A percentile compares a stretch with the other conserved stretches of the same genome.
Conservation (phyloP, 1,140 invertebrate species). For the Magallana angulata region DNA sequence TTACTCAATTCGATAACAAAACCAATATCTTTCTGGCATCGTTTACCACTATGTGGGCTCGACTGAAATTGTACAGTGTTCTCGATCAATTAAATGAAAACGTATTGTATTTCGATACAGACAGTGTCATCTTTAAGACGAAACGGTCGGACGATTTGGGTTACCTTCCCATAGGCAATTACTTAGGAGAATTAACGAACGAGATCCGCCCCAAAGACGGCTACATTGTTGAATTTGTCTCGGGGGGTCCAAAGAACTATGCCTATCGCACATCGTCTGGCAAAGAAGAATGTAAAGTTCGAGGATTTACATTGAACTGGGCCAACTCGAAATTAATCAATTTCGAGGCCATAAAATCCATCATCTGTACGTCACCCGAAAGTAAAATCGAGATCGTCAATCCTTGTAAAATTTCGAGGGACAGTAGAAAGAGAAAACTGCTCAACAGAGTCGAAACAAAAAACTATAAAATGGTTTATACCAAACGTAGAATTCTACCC, state of each 20-base stretch:
- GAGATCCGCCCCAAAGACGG: conserved; percentile 37
- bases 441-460: conserved; percentile 45
- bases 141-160: too few species aligned
- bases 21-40: conserved; percentile 76
- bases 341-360: conserved; percentile 48
- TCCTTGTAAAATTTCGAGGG: conserved; percentile 50
- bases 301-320: conserved; percentile 47
- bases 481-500: conserved; percentile 46
- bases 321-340: conserved; percentile 42
- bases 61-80: too few species aligned
- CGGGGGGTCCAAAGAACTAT: conserved; percentile 46
- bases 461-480: conserved; percentile 54
- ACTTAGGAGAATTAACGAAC: conserved; percentile 43
- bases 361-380: conserved; percentile 27
- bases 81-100: too few species aligned
- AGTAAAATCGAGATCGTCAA: conserved; percentile 41
- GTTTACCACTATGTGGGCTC: conserved; percentile 78
- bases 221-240: conserved; percentile 45
- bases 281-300: conserved; percentile 41
- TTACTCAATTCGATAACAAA: conserved; percentile 45
- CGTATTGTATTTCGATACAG: too few species aligned
- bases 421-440: conserved; percentile 39
- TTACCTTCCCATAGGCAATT: conserved; percentile 52
- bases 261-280: conserved; percentile 24
- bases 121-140: too few species aligned